Evolutionary conservation across 2,113 vertebrate species (phyloP), one percentile per base, ranked within the genome.

Genomic region (Hippocampus zosterae): DNA sequence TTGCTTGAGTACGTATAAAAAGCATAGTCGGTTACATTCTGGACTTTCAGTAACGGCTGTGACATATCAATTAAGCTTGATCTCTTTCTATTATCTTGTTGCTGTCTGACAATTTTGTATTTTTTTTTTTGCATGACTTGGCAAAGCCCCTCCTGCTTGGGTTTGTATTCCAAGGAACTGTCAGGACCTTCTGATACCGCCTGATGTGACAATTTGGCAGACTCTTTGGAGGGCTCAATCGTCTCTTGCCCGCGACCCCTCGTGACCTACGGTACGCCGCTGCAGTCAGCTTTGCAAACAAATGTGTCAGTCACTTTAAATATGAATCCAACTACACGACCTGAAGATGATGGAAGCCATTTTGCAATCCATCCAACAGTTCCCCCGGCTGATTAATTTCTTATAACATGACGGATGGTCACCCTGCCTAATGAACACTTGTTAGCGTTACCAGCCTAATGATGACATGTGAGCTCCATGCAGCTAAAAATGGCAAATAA

Each of bases 361-460:
- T n/a, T 19, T 40, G 33, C 23, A 63, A 41, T 42, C 40, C 12
- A 64, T 13, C 21, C 11, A 42, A 6, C 11, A 21, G 48, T 18
- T 15, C 3, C 12, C 46, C 62, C 19, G 12, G 11, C 29, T 27
- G 57, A 27, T 23, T 69, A n/a, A 66, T 16, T 69, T 48, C 68
- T 64, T 64, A 6, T 63, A 48, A 3, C 2, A 42, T 63, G 59
- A 12, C 18, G 68, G 52, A 71, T 65, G 70, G 73, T 74, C 62
- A 12, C 23, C 1, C 50, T 21, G n/a, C 67, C 64, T 12, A 55
- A 65, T 66, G 37, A 40, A 1, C 50, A 25, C 46, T 81, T 71
- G 81, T 79, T 72, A 82, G 46, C 4, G 70, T 57, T 71, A 18
- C 56, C 67, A 42, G 63, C 62, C 27, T 74, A 72, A 79, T 76